Conservation (phyloP, 2,888 invertebrate species). For the Heliconius hortense region DNA sequence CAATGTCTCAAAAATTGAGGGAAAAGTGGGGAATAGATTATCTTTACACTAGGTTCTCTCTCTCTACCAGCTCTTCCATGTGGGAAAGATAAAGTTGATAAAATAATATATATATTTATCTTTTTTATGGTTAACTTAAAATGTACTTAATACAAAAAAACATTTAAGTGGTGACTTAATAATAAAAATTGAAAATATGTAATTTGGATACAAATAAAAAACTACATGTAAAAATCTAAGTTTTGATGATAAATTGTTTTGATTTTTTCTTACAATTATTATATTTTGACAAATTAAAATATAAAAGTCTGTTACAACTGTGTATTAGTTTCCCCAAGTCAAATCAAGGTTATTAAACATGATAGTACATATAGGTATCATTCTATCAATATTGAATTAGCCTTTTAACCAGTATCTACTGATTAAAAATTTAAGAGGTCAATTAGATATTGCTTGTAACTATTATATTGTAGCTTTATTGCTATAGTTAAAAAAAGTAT, state of each 20-base stretch:
- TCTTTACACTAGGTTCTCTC: no score
- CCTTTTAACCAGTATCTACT: no score
- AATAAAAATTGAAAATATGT: not conserved
- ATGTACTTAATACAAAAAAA: not conserved
- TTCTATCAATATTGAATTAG: no score
- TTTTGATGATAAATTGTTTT: not conserved
- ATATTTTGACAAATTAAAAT: not conserved
- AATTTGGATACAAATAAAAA: not conserved
- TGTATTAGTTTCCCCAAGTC: not conserved
- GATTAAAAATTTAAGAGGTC: no score
- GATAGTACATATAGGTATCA: constrained; percentile 2
- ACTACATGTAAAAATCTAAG: no score
- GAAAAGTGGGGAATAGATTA: no score
- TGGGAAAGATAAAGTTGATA: not conserved
- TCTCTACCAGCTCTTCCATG: no score
- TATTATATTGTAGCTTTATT: no score
- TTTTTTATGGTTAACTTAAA: not conserved
- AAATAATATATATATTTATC: not conserved
- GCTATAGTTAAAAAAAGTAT: no score
- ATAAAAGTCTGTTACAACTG: not conserved
- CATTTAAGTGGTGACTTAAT: no score
- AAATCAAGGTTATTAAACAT: constrained; percentile 22
- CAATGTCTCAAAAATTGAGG: no score
- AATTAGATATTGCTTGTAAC: no score
- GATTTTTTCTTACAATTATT: not conserved